A percentile compares a stretch with the other conserved stretches of the same genome.
Conservation (phyloP, 2,113 vertebrate species). For the Apistogramma diplotaenia region DNA sequence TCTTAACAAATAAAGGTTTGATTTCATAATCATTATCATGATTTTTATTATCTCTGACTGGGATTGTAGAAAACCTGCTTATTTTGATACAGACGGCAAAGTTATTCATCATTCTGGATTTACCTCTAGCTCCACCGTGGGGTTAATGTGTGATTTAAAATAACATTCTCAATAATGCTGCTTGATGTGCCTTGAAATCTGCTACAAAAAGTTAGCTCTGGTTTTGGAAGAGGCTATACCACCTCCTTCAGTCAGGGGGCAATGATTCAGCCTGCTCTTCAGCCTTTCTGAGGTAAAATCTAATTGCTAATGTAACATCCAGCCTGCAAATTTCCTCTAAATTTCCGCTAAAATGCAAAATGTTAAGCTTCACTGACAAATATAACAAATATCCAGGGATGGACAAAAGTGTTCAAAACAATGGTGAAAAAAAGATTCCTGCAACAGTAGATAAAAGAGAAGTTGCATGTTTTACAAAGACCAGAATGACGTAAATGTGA, state of each 20-base stretch:
- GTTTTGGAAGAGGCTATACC: fast-evolving
- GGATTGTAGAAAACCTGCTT: not conserved
- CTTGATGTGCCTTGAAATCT: fast-evolving
- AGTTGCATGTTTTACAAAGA: not conserved
- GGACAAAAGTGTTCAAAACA: fast-evolving
- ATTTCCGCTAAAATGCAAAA: not conserved
- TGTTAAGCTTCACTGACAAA: not conserved
- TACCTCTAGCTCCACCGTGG: not conserved
- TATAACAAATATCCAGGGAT: not conserved
- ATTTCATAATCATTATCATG: not conserved
- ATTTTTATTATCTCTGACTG: not conserved
- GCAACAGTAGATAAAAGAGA: fast-evolving
- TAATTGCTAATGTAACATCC: fast-evolving
- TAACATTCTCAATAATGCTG: not conserved
- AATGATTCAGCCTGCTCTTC: fast-evolving
- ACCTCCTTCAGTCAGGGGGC: not conserved
- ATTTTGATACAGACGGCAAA: not conserved
- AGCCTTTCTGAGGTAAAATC: not conserved
- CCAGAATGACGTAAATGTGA: fast-evolving
- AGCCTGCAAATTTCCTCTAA: not conserved
- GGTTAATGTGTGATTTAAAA: not conserved
- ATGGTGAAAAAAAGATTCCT: not conserved
- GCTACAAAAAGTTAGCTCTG: not conserved
- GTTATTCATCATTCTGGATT: not conserved
- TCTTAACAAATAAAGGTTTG: not conserved